Evolutionary conservation across 2,113 vertebrate genomes (phyloP).

Genomic region (Chloropsis cyanopogon): DNA sequence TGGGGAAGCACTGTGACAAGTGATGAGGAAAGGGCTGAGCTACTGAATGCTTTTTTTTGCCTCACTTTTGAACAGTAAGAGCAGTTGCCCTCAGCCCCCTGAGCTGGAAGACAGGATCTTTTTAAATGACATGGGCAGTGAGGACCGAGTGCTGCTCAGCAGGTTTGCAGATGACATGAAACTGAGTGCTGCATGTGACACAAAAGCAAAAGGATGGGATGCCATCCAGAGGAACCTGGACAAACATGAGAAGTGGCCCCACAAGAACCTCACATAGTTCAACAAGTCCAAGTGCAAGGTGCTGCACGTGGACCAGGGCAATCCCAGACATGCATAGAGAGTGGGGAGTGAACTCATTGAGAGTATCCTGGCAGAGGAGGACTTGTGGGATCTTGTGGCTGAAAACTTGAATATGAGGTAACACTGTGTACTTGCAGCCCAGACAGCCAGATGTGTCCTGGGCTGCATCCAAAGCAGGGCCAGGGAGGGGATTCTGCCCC

Average conservation of each 20-base stretch:
- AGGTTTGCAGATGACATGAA: neutral
- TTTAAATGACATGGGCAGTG: too few species aligned
- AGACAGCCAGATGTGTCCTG: rapidly evolving
- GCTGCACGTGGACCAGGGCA: neutral
- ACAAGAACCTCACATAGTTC: neutral
- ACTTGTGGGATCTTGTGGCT: neutral
- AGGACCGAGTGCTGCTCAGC: neutral
- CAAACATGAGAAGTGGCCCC: neutral
- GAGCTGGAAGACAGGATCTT: neutral
- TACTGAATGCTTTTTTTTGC: neutral
- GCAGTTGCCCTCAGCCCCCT: neutral
- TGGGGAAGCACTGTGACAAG: neutral
- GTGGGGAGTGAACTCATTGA: neutral
- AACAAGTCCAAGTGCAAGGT: neutral
- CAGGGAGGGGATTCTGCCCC: neutral
- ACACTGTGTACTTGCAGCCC: neutral
- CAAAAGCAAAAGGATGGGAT: neutral
- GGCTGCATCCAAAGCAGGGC: neutral
- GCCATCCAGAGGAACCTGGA: neutral
- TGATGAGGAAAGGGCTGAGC: neutral
- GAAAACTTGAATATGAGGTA: neutral
- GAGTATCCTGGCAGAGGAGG: rapidly evolving
- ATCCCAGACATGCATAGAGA: neutral
- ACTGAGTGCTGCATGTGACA: neutral
- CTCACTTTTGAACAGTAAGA: neutral